Conservation (phyloP, 2,888 invertebrate genomes). For the Sylvicola fuscatus region DNA sequence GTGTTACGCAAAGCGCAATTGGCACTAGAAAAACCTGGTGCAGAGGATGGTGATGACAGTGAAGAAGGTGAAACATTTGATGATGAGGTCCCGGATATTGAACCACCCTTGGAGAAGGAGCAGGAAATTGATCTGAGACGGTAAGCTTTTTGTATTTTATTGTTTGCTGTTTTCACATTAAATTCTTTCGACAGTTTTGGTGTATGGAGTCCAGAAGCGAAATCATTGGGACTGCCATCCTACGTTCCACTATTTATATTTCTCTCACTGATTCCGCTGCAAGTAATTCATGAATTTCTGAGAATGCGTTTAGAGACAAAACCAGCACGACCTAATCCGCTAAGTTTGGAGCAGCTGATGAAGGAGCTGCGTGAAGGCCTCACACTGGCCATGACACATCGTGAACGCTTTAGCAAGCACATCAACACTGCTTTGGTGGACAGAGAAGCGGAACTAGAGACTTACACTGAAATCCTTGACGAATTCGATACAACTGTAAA, state of each 20-base stretch:
- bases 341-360: slow-evolving; percentile 74
- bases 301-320: slow-evolving; percentile 65
- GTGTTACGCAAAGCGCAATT: slow-evolving; percentile 49
- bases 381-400: slow-evolving; percentile 60
- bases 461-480: slow-evolving; percentile 37
- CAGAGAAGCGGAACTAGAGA: slow-evolving; percentile 25
- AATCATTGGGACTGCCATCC: slow-evolving; percentile 60
- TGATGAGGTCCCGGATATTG: slow-evolving; percentile 14
- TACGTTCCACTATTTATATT: slow-evolving; percentile 73
- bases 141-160: slow-evolving; percentile 30
- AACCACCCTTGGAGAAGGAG: slow-evolving; percentile 8
- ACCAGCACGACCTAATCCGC: slow-evolving; percentile 62
- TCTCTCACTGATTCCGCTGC: slow-evolving; percentile 65
- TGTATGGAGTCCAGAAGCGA: slow-evolving; percentile 54
- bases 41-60: slow-evolving; percentile 13
- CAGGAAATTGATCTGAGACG: slow-evolving; percentile 10
- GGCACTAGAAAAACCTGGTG: slow-evolving; percentile 38
- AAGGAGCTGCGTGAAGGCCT: slow-evolving; percentile 81
- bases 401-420: slow-evolving; percentile 51
- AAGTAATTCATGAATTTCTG: slow-evolving; percentile 84
- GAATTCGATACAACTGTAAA: slow-evolving; percentile 61
- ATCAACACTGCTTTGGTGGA: slow-evolving; percentile 35
- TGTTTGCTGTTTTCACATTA: slow-evolving; percentile 4
- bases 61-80: slow-evolving; percentile 22
- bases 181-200: slow-evolving; percentile 32